phyloP scores from a whole-genome alignment of 2,113 vertebrate genomes.

The Dolichotis patagonum region DNA sequence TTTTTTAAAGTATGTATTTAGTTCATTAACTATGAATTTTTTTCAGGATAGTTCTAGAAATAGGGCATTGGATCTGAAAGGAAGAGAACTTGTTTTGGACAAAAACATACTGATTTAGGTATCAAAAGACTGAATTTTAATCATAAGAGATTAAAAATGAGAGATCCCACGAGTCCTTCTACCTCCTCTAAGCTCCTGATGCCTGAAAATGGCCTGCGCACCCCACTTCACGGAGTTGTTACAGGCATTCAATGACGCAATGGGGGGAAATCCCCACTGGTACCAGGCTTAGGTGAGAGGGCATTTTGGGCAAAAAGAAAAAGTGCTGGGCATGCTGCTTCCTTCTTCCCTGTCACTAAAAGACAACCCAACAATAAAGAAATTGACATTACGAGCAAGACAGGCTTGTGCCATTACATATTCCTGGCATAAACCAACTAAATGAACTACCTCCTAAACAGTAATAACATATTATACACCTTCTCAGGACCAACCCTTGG shows the following conservation, averaged over 20 bases:
- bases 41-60: constrained; percentile 24
- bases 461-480: not conserved
- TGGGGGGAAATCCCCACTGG: not conserved
- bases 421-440: not conserved
- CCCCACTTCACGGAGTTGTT: not conserved
- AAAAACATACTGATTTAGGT: not conserved
- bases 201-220: not conserved
- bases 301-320: not conserved
- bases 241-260: not conserved
- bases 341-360: constrained; percentile 9
- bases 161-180: not conserved
- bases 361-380: not conserved
- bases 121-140: not conserved
- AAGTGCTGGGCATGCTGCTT: not conserved
- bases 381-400: not conserved
- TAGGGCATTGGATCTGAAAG: not conserved
- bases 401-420: not conserved
- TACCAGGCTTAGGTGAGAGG: not conserved
- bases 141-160: not conserved
- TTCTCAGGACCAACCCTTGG: not conserved
- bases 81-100: not conserved
- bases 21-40: constrained; percentile 6
- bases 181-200: not conserved
- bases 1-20: not conserved
- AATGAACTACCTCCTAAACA: not conserved